Evolutionary conservation across 1,140 invertebrate genomes (phyloP).

Genomic region (Orchestia grillus): DNA sequence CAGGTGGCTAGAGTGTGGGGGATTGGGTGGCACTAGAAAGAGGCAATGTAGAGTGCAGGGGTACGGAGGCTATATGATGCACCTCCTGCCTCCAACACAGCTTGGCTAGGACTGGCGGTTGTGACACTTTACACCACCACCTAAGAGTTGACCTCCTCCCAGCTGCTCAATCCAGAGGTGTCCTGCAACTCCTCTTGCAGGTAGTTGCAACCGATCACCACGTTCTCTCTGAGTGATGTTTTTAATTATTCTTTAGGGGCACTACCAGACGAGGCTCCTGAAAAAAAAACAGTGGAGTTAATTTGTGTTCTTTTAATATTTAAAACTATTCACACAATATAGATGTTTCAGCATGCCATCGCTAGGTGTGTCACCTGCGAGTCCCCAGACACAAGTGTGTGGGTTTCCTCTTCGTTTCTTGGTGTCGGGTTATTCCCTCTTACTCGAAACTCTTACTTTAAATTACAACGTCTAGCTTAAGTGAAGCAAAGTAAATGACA

Average conservation of each 20-base stretch:
- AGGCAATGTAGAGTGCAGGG: conserved; percentile 25
- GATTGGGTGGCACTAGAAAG: conserved; percentile 51
- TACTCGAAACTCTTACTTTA: neutral
- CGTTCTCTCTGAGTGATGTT: neutral
- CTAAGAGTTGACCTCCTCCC: neutral
- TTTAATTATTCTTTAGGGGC: neutral
- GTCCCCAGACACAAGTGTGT: conserved; percentile 16
- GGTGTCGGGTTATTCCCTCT: neutral
- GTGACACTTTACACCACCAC: neutral
- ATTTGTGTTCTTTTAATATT: neutral
- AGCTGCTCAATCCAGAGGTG: neutral
- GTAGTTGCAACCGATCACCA: conserved; percentile 25
- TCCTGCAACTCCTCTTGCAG: conserved; percentile 29
- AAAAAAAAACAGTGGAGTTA: neutral
- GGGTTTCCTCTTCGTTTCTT: neutral
- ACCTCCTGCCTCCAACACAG: conserved; percentile 7
- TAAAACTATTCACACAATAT: neutral
- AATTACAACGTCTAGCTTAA: neutral
- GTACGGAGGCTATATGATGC: conserved; percentile 38
- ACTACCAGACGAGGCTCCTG: conserved; percentile 33
- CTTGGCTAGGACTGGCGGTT: conserved; percentile 21
- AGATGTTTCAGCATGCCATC: neutral
- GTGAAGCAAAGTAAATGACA: neutral
- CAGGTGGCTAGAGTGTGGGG: conserved; percentile 22
- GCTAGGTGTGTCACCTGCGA: neutral